Evolutionary conservation across 2,797 vertebrate genomes (phyloP).

Genomic region (Dendrocincla fuliginosa): DNA sequence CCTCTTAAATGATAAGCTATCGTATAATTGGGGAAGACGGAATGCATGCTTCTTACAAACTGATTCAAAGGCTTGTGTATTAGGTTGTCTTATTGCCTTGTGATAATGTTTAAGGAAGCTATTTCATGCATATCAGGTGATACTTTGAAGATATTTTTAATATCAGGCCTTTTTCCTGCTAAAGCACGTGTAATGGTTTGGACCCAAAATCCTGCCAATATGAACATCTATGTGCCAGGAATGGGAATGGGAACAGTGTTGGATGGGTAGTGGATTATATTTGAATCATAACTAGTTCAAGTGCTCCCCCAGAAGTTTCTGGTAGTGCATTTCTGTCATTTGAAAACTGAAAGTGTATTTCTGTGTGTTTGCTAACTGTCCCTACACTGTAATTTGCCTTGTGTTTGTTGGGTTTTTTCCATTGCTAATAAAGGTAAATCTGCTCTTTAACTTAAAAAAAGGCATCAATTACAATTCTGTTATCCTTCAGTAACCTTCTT

Average conservation of each 20-base stretch:
- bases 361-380: neutral
- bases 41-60: neutral
- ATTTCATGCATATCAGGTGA: neutral
- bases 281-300: neutral
- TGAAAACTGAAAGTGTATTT: neutral
- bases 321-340: neutral
- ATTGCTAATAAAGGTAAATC: neutral
- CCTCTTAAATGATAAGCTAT: neutral
- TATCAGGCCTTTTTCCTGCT: neutral
- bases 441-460: neutral
- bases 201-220: neutral
- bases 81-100: neutral
- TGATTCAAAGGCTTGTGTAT: neutral
- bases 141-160: neutral
- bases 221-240: neutral
- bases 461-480: neutral
- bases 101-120: neutral
- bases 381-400: neutral
- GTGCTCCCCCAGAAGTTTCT: neutral
- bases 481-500: neutral
- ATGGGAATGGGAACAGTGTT: neutral
- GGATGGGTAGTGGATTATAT: neutral
- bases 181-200: neutral
- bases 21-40: neutral
- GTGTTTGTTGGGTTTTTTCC: neutral